Evolutionary conservation across 2,888 invertebrate species (phyloP).

Genomic region (Chymomyza fuscimana): DNA sequence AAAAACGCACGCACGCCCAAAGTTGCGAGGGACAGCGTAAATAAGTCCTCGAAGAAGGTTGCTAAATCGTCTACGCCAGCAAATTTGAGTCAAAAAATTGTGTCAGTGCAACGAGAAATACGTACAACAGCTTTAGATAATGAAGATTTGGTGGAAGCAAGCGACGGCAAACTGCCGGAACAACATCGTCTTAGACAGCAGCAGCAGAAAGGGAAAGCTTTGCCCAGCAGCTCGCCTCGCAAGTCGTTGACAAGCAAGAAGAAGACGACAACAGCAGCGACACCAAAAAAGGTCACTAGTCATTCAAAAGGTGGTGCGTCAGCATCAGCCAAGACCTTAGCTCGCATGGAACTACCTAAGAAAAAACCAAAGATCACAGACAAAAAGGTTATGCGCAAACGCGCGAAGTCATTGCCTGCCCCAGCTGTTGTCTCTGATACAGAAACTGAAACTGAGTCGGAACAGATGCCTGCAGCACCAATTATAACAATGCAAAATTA

Average conservation of each 20-base stretch:
- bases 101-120: background rate
- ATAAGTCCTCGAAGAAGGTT: slow-evolving; percentile 10
- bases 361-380: background rate
- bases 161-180: slow-evolving; percentile 1
- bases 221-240: background rate
- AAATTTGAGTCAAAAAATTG: background rate
- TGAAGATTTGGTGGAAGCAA: background rate
- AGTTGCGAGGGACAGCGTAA: slow-evolving; percentile 26
- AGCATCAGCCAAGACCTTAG: background rate
- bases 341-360: background rate
- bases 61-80: background rate
- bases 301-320: background rate
- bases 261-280: background rate
- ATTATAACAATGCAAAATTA: no score
- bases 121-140: background rate
- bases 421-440: background rate
- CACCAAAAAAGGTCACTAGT: background rate
- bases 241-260: background rate
- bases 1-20: slow-evolving; percentile 15
- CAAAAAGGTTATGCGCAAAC: slow-evolving; percentile 21
- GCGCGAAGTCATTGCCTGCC: slow-evolving; percentile 45
- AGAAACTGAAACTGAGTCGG: background rate
- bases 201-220: slow-evolving; percentile 9
- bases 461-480: background rate
- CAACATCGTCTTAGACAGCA: slow-evolving; percentile 27